Evolutionary conservation across 1,140 invertebrate species (phyloP).

Genomic region (Orchesella cincta): DNA sequence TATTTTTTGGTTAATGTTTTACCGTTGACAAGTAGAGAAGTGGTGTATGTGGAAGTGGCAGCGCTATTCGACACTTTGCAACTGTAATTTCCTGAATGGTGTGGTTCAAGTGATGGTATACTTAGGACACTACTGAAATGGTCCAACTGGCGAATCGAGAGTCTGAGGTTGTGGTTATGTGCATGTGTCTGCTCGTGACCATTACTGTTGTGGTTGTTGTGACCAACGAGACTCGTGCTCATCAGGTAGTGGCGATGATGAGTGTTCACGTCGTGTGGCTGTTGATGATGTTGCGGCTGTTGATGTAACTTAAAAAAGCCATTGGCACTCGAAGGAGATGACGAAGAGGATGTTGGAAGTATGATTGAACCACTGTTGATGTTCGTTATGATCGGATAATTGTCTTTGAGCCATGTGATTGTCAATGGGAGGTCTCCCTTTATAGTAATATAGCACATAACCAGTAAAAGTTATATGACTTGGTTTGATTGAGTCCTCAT

Average conservation of each 20-base stretch:
- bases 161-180: conserved; percentile 49
- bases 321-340: conserved; percentile 18
- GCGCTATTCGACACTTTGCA: conserved; percentile 61
- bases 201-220: conserved; percentile 47
- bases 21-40: conserved; percentile 62
- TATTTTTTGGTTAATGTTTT: conserved; percentile 40
- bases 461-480: too few relatives aligned
- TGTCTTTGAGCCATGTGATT: conserved; percentile 73
- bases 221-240: conserved; percentile 25
- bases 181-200: conserved; percentile 33
- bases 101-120: conserved; percentile 55
- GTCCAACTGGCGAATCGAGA: conserved; percentile 65
- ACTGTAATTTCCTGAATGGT: conserved; percentile 63
- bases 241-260: conserved; percentile 16
- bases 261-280: conserved; percentile 34
- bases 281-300: conserved; percentile 38
- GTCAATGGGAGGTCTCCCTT: conserved; percentile 68
- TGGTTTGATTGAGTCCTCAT: too few relatives aligned
- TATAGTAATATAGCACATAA: conserved; percentile 1
- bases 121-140: conserved; percentile 67
- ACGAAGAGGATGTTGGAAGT: background rate
- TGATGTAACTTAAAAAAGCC: conserved; percentile 55
- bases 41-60: conserved; percentile 58
- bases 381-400: conserved; percentile 48
- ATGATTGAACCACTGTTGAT: conserved; percentile 26